Evolutionary conservation across 2,797 vertebrate species (phyloP), one percentile per base, ranked within the genome.

Genomic region (Tiaroga cobitis): DNA sequence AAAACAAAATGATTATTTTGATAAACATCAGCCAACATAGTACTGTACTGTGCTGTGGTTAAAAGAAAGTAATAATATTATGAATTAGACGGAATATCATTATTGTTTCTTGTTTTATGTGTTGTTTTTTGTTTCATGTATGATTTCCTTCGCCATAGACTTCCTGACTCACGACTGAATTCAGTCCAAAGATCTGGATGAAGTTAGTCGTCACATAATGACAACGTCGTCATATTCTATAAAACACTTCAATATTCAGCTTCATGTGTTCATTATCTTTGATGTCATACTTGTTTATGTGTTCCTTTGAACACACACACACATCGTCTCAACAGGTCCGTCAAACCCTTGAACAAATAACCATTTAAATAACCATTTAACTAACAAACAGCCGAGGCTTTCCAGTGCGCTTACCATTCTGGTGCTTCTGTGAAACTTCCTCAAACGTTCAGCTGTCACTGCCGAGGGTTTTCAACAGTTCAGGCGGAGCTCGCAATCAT

Each of bases 291-390:
- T 56, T 19, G 51, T 39, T 63, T 56, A 43, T 15, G 19, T 54
- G 34, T 56, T 21, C 34, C 8, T 61, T 79, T 70, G 49, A 73
- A 13, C n/a, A 81, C 26, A 26, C n/a, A 81, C n/a, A 26, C 63
- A 63, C 49, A 77, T 37, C 51, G 10, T 72, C 72, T 78, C 32
- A 51, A 51, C 80, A 73, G 85, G 68, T 70, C 69, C 78, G 74
- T 41, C 85, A 80, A 84, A 84, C 77, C 84, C 84, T 86, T 88
- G 81, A 85, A 82, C 86, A 88, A 87, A 88, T 84, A 84, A 80
- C 7, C 74, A 74, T 84, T 84, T 84, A 84, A 84, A 79, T 84
- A 78, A 84, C 86, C 78, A 81, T 77, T 80, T 85, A 77, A 63
- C 70, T 87, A 72, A 46, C 73, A 87, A 90, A 87, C 81, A 37